Percentiles rank a stretch among this genome's conserved stretches.
Conservation (phyloP, 2,797 vertebrate genomes). For the Carduelis carduelis region DNA sequence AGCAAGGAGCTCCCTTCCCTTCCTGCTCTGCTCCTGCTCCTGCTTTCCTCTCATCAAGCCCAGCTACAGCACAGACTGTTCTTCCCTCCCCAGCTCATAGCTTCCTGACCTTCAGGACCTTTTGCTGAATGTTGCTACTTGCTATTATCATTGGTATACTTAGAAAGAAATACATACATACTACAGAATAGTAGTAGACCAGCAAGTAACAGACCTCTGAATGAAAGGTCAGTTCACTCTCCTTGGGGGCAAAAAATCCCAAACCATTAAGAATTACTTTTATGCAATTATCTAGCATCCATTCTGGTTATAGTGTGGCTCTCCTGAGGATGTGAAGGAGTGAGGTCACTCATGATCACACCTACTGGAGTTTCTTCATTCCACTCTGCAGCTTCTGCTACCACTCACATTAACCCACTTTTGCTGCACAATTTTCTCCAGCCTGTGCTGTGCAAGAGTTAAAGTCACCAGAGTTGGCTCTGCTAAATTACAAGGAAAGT, state of each 20-base stretch:
- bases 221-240: neutral
- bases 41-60: neutral
- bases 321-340: neutral
- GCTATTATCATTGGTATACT: neutral
- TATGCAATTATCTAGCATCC: neutral
- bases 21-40: neutral
- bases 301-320: neutral
- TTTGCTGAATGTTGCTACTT: neutral
- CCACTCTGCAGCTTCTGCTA: neutral
- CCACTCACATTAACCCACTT: neutral
- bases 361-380: neutral
- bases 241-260: neutral
- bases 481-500: neutral
- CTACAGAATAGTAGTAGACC: neutral
- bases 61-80: neutral
- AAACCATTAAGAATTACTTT: neutral
- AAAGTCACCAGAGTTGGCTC: neutral
- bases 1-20: neutral
- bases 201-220: neutral
- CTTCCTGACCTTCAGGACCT: neutral
- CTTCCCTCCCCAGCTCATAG: neutral
- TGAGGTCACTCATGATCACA: neutral
- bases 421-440: neutral
- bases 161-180: neutral
- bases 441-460: neutral